Conservation (phyloP, 2,797 vertebrate species). For the Petrocephalus schoutedeni region DNA sequence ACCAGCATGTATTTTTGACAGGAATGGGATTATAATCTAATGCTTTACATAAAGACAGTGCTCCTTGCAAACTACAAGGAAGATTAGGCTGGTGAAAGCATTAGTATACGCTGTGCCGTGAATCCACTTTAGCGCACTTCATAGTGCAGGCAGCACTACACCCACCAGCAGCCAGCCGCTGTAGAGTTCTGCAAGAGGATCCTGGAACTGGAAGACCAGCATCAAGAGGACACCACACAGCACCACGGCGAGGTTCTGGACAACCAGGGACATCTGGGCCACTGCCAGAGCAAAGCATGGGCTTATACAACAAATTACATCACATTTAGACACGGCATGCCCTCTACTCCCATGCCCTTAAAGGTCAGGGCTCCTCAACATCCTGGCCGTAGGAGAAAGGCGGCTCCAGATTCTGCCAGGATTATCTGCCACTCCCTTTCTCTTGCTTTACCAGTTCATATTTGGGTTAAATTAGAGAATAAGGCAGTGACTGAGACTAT, state of each 20-base stretch:
- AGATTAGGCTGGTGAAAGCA: background rate
- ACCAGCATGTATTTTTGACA: background rate
- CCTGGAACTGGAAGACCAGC: conserved; percentile 86
- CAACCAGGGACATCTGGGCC: conserved; percentile 87
- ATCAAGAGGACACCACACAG: conserved; percentile 88
- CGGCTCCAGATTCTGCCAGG: no score
- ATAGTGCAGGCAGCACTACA: conserved; percentile 23
- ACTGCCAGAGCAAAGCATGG: conserved; percentile 57
- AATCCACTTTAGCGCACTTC: background rate
- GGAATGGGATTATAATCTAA: background rate
- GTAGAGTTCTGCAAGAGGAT: conserved; percentile 75
- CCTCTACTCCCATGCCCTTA: background rate
- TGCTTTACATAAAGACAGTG: background rate
- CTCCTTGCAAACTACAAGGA: background rate
- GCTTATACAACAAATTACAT: background rate
- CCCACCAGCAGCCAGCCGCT: conserved; percentile 96
- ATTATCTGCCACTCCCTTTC: no score
- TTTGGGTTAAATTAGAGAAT: no score
- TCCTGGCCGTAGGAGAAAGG: background rate
- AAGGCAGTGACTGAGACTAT: background rate
- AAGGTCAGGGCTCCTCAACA: background rate
- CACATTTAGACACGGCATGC: background rate
- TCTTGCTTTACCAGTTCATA: no score
- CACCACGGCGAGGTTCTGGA: conserved; percentile 92
- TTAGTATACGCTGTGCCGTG: background rate